Conservation (phyloP, 2,888 invertebrate species). For the Hesperia comma region DNA sequence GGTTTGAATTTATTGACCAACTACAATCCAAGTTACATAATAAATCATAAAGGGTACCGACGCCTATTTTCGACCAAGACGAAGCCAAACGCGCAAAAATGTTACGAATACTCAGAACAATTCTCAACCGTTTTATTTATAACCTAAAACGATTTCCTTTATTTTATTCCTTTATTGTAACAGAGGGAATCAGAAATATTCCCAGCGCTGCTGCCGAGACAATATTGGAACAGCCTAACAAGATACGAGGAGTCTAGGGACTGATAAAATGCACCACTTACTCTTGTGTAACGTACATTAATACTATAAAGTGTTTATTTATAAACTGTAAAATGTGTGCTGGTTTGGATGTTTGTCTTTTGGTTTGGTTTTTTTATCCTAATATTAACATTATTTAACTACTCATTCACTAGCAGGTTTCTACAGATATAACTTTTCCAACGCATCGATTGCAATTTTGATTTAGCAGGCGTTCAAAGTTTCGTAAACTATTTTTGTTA, state of each 20-base stretch:
- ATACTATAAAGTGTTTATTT: neutral
- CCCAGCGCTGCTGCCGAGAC: neutral
- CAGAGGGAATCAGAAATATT: slow-evolving; percentile 9
- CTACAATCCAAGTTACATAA: neutral
- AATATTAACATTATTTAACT: no score
- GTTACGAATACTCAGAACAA: neutral
- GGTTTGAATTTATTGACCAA: no score
- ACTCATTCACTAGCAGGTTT: no score
- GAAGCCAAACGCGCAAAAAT: neutral
- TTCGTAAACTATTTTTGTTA: no score
- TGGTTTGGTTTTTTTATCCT: no score
- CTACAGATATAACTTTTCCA: no score
- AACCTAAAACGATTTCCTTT: slow-evolving; percentile 9
- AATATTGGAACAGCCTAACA: slow-evolving; percentile 8
- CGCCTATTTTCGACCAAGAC: neutral
- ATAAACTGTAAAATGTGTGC: no score
- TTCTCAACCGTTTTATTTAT: slow-evolving; percentile 5
- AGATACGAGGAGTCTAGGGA: neutral
- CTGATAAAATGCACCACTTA: slow-evolving; percentile 8
- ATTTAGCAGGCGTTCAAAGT: no score
- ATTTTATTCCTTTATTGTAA: slow-evolving; percentile 9
- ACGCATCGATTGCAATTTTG: no score
- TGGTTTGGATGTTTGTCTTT: no score
- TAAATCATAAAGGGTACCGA: neutral
- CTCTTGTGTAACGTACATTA: slow-evolving; percentile 7